These are phyloP conservation scores for Furnarius figulus DNA, from an alignment of 2,113 vertebrate species.

Conservation along the genomic window DNA sequence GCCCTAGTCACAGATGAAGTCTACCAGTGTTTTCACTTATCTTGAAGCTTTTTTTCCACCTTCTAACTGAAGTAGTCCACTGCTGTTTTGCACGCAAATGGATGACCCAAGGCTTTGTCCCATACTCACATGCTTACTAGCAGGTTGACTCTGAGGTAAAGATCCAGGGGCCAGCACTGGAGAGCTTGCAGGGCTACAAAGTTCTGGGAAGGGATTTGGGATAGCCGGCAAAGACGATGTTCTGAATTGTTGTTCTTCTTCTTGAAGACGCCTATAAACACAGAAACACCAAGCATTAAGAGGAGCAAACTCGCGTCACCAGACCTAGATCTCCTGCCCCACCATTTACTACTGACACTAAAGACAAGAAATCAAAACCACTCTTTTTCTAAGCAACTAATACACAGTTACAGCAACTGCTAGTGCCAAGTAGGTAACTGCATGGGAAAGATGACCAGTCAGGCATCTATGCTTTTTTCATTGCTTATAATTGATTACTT, in stretches of 20 bases:
- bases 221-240: slow-evolving; percentile 96
- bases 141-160: slow-evolving; percentile 85
- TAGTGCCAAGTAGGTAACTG: neutral
- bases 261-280: slow-evolving; percentile 86
- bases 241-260: slow-evolving; percentile 89
- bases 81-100: neutral
- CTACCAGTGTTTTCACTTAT: neutral
- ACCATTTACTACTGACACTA: neutral
- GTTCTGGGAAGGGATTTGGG: slow-evolving; percentile 96
- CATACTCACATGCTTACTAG: slow-evolving; percentile 85
- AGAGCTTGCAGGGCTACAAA: slow-evolving; percentile 86
- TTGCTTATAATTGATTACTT: neutral
- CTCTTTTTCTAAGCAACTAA: neutral
- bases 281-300: neutral
- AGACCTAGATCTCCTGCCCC: neutral
- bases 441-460: neutral
- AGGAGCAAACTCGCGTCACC: neutral
- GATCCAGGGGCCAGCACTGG: slow-evolving; percentile 87
- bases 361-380: neutral
- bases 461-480: neutral
- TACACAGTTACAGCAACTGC: neutral
- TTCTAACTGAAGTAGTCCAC: neutral
- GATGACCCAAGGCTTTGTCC: neutral
- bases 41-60: neutral
- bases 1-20: neutral